Percentiles rank a stretch among this genome's conserved stretches.
Conservation (phyloP, 2,797 vertebrate species). For the Psittacula derbiana region DNA sequence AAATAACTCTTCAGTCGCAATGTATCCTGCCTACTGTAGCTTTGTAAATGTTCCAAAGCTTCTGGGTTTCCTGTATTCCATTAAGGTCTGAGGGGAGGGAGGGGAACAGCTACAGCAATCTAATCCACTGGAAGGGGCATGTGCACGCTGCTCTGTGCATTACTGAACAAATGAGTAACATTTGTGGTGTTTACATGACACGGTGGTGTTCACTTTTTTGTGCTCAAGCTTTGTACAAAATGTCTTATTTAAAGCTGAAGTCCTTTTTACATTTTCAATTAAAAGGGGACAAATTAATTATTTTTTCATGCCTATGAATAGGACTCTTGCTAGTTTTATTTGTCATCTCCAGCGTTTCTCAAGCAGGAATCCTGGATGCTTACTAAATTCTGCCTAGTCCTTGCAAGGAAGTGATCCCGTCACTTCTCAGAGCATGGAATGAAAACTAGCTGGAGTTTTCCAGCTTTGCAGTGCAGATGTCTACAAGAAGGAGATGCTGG, state of each 20-base stretch:
- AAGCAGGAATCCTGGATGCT: not conserved
- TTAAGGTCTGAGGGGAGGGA: slow-evolving; percentile 26
- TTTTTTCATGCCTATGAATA: slow-evolving; percentile 61
- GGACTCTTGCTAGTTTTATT: slow-evolving; percentile 47
- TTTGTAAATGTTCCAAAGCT: slow-evolving; percentile 55
- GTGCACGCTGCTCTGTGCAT: not conserved
- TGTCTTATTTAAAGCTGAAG: slow-evolving; percentile 67
- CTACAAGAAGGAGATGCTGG: not conserved
- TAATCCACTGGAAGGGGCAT: not conserved
- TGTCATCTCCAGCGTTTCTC: not conserved
- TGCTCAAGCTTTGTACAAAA: slow-evolving; percentile 69
- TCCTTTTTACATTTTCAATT: slow-evolving; percentile 71
- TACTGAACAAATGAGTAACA: slow-evolving; percentile 28
- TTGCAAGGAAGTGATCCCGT: not conserved
- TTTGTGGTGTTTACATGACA: slow-evolving; percentile 64
- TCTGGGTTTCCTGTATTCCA: slow-evolving; percentile 46
- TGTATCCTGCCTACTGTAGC: slow-evolving; percentile 53
- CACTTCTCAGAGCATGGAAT: not conserved
- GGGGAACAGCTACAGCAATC: slow-evolving; percentile 8
- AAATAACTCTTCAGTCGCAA: not conserved
- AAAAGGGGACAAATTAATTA: slow-evolving; percentile 64
- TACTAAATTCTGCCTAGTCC: not conserved
- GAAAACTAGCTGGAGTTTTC: not conserved
- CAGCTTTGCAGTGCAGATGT: not conserved
- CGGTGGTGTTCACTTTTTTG: slow-evolving; percentile 50